Evolutionary conservation across 1,140 invertebrate genomes (phyloP), one percentile per base, ranked within the genome.

Genomic region (Drosophila cardini): DNA sequence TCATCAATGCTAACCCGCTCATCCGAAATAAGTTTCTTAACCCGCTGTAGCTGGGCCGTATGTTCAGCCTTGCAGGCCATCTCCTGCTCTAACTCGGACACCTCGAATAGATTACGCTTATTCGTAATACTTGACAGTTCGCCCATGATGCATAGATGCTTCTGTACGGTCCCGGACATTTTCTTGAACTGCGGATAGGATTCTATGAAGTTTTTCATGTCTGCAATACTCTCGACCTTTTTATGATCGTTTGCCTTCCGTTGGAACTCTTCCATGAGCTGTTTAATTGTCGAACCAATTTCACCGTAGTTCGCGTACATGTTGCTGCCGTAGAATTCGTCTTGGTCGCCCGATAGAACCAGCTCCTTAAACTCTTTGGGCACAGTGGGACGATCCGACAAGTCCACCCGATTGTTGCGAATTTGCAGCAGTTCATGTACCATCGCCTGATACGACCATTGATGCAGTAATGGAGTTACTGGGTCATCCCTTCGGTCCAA

Each of bases 371-470:
- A 94, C 79, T 99, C 98, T 92, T 98, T 98, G n/a, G 94, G 94
- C 53, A 96, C 95, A 21, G 95, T 96, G 40, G 96, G 95, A 13
- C 98, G 94, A 67, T 96, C 94, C 1, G 96, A 95, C 52, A 99
- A 93, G 92, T 96, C 97, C 3, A 99, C 98, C 70, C 98, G 94
- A 93, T 99, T 99, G 90, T 99, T 99, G 76, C 95, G 96, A 76
- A 99, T 99, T 0, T 96, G 96, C 21, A 99, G 92, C 46, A 99
- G 93, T 93, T 99, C 98, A 93, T 99, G 99, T 2, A 99, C 98
- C 99, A 99, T 99, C 7, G 98, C 98, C 93, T 99, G 98, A 93
- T 99, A 99, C 0, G 98, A 99, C 99, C 99, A 99, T 94, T 98
- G 98, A 93, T 98, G 99, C n/a, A 99, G 92, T 48, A 99, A 92